phyloP scores from a whole-genome alignment of 2,797 vertebrate species.

The Acipenser ruthenus region DNA sequence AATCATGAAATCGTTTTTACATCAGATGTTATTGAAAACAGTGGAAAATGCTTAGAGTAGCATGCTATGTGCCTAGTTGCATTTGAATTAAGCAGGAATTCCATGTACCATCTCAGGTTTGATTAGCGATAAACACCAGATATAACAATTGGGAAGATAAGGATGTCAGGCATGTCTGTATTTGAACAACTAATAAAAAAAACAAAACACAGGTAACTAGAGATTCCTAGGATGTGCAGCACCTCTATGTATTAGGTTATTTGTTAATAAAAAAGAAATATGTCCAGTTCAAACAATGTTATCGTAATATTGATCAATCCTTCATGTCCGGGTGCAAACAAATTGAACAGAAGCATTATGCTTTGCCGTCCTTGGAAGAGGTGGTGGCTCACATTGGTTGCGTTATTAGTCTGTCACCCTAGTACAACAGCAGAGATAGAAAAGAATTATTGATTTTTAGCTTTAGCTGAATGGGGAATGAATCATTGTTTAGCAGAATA shows the following conservation, averaged over 20 bases:
- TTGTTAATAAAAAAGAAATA: slow-evolving; percentile 15
- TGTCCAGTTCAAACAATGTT: slow-evolving; percentile 22
- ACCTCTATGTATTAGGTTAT: slow-evolving; percentile 11
- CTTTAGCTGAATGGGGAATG: slow-evolving; percentile 21
- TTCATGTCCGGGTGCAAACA: slow-evolving; percentile 30
- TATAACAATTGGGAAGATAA: no score
- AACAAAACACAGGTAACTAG: background rate
- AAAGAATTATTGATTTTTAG: slow-evolving; percentile 28
- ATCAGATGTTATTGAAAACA: no score
- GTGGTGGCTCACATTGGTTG: slow-evolving; percentile 11
- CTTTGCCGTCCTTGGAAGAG: slow-evolving; percentile 12
- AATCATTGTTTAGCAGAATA: slow-evolving; percentile 19
- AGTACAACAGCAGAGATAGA: slow-evolving; percentile 24
- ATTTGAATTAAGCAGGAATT: no score
- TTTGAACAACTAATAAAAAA: no score
- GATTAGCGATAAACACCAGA: no score
- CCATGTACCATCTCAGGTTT: no score
- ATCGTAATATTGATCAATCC: slow-evolving; percentile 40
- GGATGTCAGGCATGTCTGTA: no score
- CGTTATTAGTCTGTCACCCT: slow-evolving; percentile 28
- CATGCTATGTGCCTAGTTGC: no score
- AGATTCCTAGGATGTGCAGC: background rate
- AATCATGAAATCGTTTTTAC: no score
- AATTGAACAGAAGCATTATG: slow-evolving; percentile 18
- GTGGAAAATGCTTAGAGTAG: no score